Evolutionary conservation across 2,797 vertebrate genomes (phyloP).

Genomic region (Acrocephalus scirpaceus): DNA sequence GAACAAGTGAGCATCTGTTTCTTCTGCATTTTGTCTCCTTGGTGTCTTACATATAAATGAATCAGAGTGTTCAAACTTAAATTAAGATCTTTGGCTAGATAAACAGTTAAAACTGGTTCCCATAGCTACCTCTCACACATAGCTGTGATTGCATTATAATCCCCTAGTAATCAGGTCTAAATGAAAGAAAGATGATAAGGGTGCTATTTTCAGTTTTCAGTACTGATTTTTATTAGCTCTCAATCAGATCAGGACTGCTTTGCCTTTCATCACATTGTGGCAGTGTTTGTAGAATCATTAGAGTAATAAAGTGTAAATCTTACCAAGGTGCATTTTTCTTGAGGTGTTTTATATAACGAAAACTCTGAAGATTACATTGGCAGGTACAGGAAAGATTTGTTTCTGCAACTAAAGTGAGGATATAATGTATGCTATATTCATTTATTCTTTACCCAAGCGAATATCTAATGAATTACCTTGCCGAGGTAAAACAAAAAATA

Average conservation of each 20-base stretch:
- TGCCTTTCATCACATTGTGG: slow-evolving; percentile 90
- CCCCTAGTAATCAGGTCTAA: slow-evolving; percentile 99
- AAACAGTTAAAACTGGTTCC: slow-evolving; percentile 99
- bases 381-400: slow-evolving; percentile 76
- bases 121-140: slow-evolving; percentile 99
- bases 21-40: slow-evolving; percentile 91
- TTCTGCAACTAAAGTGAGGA: slow-evolving; percentile 72
- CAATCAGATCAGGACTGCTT: slow-evolving; percentile 91
- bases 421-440: slow-evolving; percentile 69
- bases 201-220: slow-evolving; percentile 93
- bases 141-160: slow-evolving; percentile 99
- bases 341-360: slow-evolving; percentile 80
- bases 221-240: slow-evolving; percentile 98
- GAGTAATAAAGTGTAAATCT: slow-evolving; percentile 88
- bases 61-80: slow-evolving; percentile 99
- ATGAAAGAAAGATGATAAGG: slow-evolving; percentile 99
- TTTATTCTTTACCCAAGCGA: slow-evolving; percentile 70
- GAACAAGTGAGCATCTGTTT: slow-evolving; percentile 97
- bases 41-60: slow-evolving; percentile 99
- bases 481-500: slow-evolving; percentile 46
- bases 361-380: slow-evolving; percentile 78
- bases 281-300: slow-evolving; percentile 93
- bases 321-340: slow-evolving; percentile 79
- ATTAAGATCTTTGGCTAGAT: slow-evolving; percentile 99
- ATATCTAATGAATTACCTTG: slow-evolving; percentile 71